These are phyloP conservation scores for Catharus fuscescens DNA, from an alignment of 2,113 vertebrate genomes.

Conservation along the genomic window DNA sequence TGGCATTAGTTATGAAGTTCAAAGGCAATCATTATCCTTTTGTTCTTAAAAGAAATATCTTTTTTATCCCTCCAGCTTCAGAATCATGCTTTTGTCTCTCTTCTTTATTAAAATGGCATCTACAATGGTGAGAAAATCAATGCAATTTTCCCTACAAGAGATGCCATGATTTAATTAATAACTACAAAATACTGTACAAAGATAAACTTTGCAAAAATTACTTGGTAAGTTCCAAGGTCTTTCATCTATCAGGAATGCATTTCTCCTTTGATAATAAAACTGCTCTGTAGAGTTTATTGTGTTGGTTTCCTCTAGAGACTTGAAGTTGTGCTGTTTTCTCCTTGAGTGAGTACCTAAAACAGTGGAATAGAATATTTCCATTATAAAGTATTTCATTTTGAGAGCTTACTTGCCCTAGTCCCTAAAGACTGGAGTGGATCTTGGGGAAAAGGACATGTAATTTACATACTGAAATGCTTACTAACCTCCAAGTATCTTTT, in stretches of 20 bases:
- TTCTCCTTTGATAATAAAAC: conserved; percentile 22
- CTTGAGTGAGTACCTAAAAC: neutral
- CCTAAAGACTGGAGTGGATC: neutral
- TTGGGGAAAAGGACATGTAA: neutral
- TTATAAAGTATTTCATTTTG: conserved; percentile 22
- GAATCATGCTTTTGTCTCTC: neutral
- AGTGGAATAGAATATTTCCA: conserved; percentile 5
- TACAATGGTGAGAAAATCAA: neutral
- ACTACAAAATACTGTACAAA: neutral
- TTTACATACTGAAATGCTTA: neutral
- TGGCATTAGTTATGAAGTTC: neutral
- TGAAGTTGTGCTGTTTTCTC: neutral
- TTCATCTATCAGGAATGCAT: neutral
- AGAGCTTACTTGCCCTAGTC: neutral
- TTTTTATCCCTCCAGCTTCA: neutral
- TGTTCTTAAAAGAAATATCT: neutral
- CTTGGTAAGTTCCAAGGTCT: neutral
- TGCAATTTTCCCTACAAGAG: neutral
- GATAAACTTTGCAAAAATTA: neutral
- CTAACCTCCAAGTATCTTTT: neutral
- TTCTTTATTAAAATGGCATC: neutral
- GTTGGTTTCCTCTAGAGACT: conserved; percentile 20
- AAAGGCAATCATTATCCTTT: neutral
- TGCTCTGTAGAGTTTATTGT: neutral
- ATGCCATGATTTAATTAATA: conserved; percentile 22